Base-by-base conservation (phyloP, 2,888 invertebrate species). In the Diploptera punctata region DNA sequence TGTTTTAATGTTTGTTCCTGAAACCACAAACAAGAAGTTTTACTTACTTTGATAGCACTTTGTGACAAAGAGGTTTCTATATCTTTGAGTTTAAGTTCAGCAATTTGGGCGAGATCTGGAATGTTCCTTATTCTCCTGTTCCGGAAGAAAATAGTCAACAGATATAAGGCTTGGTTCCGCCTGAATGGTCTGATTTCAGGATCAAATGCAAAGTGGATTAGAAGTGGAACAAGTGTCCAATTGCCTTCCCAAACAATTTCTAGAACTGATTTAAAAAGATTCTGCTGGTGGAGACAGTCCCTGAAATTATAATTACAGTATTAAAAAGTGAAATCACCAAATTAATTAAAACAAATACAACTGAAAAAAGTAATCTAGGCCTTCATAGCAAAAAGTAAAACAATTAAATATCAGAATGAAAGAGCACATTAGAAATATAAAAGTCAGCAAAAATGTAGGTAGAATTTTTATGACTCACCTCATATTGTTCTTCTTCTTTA, bases 191-290 rank as follows among this genome's bases (percentile, higher is more conserved):
- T 85, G 2, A 91, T 86, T 21, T 86, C 85, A 19, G 82, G 80
- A 69, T 86, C 85, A 74, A 92, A 89, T 68, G 89, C 84, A 78
- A 87, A 88, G 26, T 87, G 83, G n/a, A 88, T 83, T 67, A 92
- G 79, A 67, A 87, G 79, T 0, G 86, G 85, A 2, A 88, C 84
- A 65, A 93, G 82, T 57, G 84, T 81, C 81, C 88, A 88, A 76
- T 86, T 89, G 4, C 89, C 90, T 47, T 83, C 82, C 92, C 92
- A 93, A 76, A 87, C 87, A 2, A 87, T 81, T 78, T 90, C 88
- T 54, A 93, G 80, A 21, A 90, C 83, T 75, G 86, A 88, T 77
- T 88, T 90, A 76, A 93, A 90, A 68, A 93, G 83, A 61, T 87
- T 86, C 3, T 88, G 86, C 0, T 91, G 91, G 0, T 91, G 83